Evolutionary conservation across 2,797 vertebrate genomes (phyloP).

Genomic region (Takifugu rubripes): DNA sequence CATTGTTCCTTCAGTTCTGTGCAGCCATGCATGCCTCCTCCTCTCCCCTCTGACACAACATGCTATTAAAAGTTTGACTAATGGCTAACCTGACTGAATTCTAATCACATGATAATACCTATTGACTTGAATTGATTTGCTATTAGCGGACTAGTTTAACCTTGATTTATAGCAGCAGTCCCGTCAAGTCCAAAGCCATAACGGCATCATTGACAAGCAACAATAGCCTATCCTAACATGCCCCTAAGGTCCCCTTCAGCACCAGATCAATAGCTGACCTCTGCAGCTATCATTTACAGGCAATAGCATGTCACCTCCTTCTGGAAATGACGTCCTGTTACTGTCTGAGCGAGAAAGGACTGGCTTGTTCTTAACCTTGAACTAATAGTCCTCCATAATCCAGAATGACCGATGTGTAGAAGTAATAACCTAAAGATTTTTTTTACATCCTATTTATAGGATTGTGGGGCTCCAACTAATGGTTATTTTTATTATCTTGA

Average conservation of each 20-base stretch:
- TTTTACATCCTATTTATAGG: background rate
- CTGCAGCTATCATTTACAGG: slow-evolving; percentile 59
- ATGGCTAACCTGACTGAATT: slow-evolving; percentile 57
- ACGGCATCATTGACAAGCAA: slow-evolving; percentile 73
- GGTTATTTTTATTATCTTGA: slow-evolving; percentile 1
- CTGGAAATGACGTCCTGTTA: slow-evolving; percentile 60
- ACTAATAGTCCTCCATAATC: slow-evolving; percentile 19
- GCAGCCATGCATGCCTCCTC: slow-evolving; percentile 6
- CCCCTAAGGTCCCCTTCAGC: slow-evolving; percentile 67
- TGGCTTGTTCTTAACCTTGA: slow-evolving; percentile 47
- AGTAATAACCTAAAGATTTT: slow-evolving; percentile 3
- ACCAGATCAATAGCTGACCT: slow-evolving; percentile 74
- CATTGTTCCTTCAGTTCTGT: slow-evolving; percentile 51
- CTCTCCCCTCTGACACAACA: slow-evolving; percentile 2
- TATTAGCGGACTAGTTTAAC: slow-evolving; percentile 68
- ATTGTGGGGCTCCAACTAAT: background rate
- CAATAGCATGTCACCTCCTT: slow-evolving; percentile 54
- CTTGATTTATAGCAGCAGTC: slow-evolving; percentile 60
- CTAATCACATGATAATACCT: slow-evolving; percentile 73
- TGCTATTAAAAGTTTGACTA: slow-evolving; percentile 51
- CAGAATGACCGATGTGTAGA: slow-evolving; percentile 2
- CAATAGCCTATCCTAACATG: slow-evolving; percentile 68
- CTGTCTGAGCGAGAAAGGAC: slow-evolving; percentile 35
- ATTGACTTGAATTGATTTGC: slow-evolving; percentile 67
- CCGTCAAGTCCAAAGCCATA: slow-evolving; percentile 67